Evolutionary conservation across 2,113 vertebrate genomes (phyloP), one percentile per base, ranked within the genome.

Genomic region (Eidolon helvum): DNA sequence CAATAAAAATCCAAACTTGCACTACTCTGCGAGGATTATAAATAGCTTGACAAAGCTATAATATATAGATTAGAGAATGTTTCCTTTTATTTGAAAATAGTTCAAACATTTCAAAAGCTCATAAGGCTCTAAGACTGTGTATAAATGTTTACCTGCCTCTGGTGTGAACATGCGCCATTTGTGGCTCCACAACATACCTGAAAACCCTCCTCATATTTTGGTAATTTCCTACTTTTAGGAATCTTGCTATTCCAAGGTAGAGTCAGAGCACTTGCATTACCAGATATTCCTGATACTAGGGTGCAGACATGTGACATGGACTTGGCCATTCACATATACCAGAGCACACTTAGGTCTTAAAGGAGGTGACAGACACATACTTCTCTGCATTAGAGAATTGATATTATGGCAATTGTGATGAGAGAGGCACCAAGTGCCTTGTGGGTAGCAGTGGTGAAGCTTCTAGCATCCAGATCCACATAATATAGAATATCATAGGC

Each of bases 81-180:
- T 95, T 4, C 1, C 53, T 40, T 92, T 91, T 61, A 78, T 68
- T 50, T 88, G 21, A 84, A 90, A 87, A 45, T 53, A 59, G 16
- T 65, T 87, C 12, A 87, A 72, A 78, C 0, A 87, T 69, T 69
- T 96, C 33, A 61, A 85, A 10, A 83, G 22, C 35, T 30, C 22
- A 11, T 33, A 55, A 48, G 10, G 15, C 33, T 90, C 30, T 45
- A 48, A 21, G 22, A 19, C 35, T 10, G 0, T 18, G 21, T 72
- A 45, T 2, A 55, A 57, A 24, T 16, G 21, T 61, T 6, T 5
- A 33, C 16, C 22, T 68, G 11, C 11, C 22, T 89, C 35, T 79
- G 9, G 33, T 26, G 35, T 43, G 4, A 68, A 22, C 5, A 40
- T 40, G 11, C 7, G 16, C 19, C 22, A 45, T 75, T 2, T n/a